A percentile compares a stretch with the other conserved stretches of the same genome.
Conservation (phyloP, 2,888 invertebrate species). For the Pogonocherus hispidulus region DNA sequence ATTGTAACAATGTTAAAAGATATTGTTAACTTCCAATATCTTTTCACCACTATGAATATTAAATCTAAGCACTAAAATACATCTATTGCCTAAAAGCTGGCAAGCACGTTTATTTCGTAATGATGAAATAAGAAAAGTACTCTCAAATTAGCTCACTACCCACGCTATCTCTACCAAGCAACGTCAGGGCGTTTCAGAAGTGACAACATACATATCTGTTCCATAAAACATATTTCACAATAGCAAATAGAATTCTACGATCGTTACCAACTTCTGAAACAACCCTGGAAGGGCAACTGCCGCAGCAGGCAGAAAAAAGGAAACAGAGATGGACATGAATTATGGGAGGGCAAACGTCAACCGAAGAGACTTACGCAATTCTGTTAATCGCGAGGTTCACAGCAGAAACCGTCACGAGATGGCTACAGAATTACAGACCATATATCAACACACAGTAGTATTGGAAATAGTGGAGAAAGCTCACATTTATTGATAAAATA, state of each 20-base stretch:
- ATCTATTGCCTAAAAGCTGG: too few species aligned
- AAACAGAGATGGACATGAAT: conserved; percentile 47
- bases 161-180: conserved; percentile 17
- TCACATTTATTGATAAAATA: not conserved
- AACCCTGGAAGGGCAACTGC: conserved; percentile 2
- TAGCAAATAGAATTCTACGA: not conserved
- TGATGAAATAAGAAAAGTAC: too few species aligned
- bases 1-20: too few species aligned
- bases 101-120: too few species aligned
- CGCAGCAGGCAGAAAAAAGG: conserved; percentile 32
- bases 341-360: conserved; percentile 52
- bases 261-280: conserved; percentile 10
- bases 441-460: conserved; percentile 24
- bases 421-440: conserved; percentile 76
- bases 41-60: too few species aligned
- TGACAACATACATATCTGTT: too few species aligned
- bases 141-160: too few species aligned
- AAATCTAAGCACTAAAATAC: too few species aligned
- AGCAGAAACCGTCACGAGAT: conserved; percentile 92
- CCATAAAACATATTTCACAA: too few species aligned
- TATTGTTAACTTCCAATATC: too few species aligned
- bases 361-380: conserved; percentile 85
- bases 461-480: not conserved
- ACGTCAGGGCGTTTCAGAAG: not conserved
- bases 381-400: conserved; percentile 93